Evolutionary conservation across 2,888 invertebrate genomes (phyloP).

Genomic region (Orgyia antiqua): DNA sequence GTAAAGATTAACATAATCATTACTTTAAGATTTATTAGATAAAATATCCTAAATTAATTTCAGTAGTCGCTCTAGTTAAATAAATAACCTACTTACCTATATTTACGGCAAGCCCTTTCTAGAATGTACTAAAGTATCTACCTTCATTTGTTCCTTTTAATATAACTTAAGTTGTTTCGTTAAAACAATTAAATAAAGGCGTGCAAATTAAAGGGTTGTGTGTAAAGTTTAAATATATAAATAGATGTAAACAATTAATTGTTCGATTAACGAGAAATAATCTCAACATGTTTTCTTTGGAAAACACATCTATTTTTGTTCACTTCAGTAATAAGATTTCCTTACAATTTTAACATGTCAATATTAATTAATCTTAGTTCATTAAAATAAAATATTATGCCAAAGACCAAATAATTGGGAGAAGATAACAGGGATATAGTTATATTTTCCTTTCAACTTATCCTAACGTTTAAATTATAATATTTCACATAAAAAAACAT

Average conservation of each 20-base stretch:
- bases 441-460: constrained; percentile 60
- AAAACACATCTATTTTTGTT: constrained; percentile 41
- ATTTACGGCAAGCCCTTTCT: constrained; percentile 43
- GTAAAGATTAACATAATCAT: constrained; percentile 74
- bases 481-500: constrained; percentile 29
- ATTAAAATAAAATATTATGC: constrained; percentile 68
- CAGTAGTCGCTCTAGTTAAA: constrained; percentile 65
- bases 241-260: constrained; percentile 67
- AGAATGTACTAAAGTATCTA: constrained; percentile 43
- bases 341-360: constrained; percentile 49
- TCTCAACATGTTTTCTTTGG: constrained; percentile 28
- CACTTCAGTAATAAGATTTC: constrained; percentile 30
- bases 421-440: constrained; percentile 70
- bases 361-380: constrained; percentile 52
- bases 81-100: constrained; percentile 26
- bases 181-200: constrained; percentile 62
- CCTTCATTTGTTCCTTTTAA: constrained; percentile 42
- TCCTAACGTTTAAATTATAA: constrained; percentile 21
- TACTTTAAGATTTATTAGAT: constrained; percentile 67
- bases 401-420: constrained; percentile 74
- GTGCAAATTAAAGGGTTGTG: constrained; percentile 78
- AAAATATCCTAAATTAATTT: constrained; percentile 67
- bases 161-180: constrained; percentile 50
- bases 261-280: constrained; percentile 55
- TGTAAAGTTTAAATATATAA: constrained; percentile 76